A percentile compares a stretch with the other conserved stretches of the same genome.
phyloP scores from a whole-genome alignment of 2,888 invertebrate species.

The Vanessa cardui region DNA sequence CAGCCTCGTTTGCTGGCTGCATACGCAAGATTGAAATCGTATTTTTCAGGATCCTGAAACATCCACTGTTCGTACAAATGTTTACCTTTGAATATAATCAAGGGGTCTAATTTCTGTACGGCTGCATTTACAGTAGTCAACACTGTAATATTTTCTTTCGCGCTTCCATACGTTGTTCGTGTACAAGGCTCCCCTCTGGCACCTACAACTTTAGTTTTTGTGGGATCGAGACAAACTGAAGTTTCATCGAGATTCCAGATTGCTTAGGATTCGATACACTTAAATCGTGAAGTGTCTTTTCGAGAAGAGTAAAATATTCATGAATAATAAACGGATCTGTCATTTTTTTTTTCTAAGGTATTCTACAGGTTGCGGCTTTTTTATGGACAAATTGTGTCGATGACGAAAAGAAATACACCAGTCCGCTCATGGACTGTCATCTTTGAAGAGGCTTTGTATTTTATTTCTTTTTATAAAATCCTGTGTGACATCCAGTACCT shows the following conservation, averaged over 20 bases:
- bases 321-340: constrained; percentile 11
- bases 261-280: constrained; percentile 15
- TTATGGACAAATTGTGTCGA: constrained; percentile 9
- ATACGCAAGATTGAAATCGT: constrained; percentile 47
- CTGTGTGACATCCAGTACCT: constrained; percentile 37
- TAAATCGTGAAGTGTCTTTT: constrained; percentile 27
- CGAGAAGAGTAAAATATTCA: constrained; percentile 29
- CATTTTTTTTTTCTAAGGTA: constrained; percentile 8
- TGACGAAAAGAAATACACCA: constrained; percentile 10
- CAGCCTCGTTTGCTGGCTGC: constrained; percentile 52
- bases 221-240: constrained; percentile 27
- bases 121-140: constrained; percentile 27
- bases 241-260: constrained; percentile 34
- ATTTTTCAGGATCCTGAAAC: constrained; percentile 8
- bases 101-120: constrained; percentile 27
- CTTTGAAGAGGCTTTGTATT: constrained; percentile 8
- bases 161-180: constrained; percentile 20
- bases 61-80: constrained; percentile 3
- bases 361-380: constrained; percentile 18
- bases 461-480: constrained; percentile 1
- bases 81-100: constrained; percentile 25
- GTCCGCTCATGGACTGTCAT: constrained; percentile 13
- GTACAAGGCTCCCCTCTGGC: constrained; percentile 9
- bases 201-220: constrained; percentile 32
- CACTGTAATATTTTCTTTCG: constrained; percentile 29